Conservation (phyloP, 2,888 invertebrate species). For the Agriopis leucophaearia region DNA sequence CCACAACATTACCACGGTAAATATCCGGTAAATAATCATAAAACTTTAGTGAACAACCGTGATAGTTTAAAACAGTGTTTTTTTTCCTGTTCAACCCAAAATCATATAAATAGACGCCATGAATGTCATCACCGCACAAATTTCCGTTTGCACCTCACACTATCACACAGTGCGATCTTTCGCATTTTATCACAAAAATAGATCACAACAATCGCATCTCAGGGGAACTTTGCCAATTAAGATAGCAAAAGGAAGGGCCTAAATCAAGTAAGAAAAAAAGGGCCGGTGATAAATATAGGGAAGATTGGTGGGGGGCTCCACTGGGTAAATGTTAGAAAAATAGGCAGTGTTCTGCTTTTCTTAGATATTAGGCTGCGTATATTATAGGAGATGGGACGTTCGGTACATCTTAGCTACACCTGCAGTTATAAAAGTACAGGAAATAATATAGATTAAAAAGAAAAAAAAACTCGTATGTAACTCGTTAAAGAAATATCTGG, state of each 20-base stretch:
- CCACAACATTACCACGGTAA: too few relatives aligned
- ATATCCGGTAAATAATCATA: too few relatives aligned
- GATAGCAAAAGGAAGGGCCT: conserved; percentile 67
- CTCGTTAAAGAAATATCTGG: too few relatives aligned
- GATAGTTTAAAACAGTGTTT: conserved; percentile 4
- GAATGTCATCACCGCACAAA: conserved; percentile 1
- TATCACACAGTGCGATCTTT: conserved; percentile 32
- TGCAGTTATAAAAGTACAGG: too few relatives aligned
- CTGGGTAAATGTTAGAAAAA: conserved; percentile 76
- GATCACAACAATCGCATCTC: conserved; percentile 59
- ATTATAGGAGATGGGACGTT: conserved; percentile 48
- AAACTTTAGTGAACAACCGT: too few relatives aligned
- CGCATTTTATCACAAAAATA: conserved; percentile 52
- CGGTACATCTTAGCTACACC: not conserved
- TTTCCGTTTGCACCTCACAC: conserved; percentile 44
- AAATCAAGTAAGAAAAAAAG: conserved; percentile 79
- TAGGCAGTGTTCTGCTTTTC: conserved; percentile 69
- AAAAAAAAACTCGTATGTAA: too few relatives aligned
- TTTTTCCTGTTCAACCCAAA: not conserved
- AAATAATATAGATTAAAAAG: too few relatives aligned
- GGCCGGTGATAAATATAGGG: conserved; percentile 75
- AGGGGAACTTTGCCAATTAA: conserved; percentile 77
- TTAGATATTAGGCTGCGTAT: conserved; percentile 65
- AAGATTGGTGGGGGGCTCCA: conserved; percentile 65
- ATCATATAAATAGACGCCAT: too few relatives aligned